phyloP scores from a whole-genome alignment of 2,888 invertebrate genomes.

The Luffia ferchaultella region DNA sequence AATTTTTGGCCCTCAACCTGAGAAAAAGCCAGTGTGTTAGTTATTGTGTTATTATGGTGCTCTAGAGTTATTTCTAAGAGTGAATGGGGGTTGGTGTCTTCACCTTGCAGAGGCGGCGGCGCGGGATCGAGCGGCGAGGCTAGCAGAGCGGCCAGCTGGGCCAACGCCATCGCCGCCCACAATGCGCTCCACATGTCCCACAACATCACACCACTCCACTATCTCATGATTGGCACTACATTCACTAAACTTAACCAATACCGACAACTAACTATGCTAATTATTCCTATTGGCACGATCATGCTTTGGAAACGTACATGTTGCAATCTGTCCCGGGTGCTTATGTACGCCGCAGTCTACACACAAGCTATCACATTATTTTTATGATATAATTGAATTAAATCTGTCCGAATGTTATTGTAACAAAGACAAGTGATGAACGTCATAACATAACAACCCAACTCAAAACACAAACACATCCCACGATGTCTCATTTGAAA shows the following conservation, averaged over 20 bases:
- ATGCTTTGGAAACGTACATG: constrained; percentile 57
- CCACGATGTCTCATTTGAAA: constrained; percentile 30
- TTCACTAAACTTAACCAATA: constrained; percentile 60
- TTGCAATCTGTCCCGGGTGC: constrained; percentile 29
- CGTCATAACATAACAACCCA: constrained; percentile 62
- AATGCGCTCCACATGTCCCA: constrained; percentile 63
- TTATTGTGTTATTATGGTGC: too few relatives aligned
- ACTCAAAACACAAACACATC: constrained; percentile 27
- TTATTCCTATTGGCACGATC: constrained; percentile 59
- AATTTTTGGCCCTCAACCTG: too few relatives aligned
- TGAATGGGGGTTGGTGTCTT: constrained; percentile 32
- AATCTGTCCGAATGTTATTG: constrained; percentile 40
- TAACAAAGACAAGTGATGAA: constrained; percentile 61
- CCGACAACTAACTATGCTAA: constrained; percentile 59
- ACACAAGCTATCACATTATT: constrained; percentile 47
- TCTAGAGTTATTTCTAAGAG: too few relatives aligned
- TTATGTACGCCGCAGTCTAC: constrained; percentile 20
- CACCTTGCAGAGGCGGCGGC: constrained; percentile 47
- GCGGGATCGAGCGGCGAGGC: constrained; percentile 53
- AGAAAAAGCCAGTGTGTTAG: too few relatives aligned
- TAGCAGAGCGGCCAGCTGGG: constrained; percentile 40
- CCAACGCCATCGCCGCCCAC: constrained; percentile 48
- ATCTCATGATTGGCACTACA: constrained; percentile 66
- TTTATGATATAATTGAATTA: constrained; percentile 25
- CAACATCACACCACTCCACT: constrained; percentile 64